Conservation (phyloP, 2,113 vertebrate genomes). For the Steatornis caripensis region DNA sequence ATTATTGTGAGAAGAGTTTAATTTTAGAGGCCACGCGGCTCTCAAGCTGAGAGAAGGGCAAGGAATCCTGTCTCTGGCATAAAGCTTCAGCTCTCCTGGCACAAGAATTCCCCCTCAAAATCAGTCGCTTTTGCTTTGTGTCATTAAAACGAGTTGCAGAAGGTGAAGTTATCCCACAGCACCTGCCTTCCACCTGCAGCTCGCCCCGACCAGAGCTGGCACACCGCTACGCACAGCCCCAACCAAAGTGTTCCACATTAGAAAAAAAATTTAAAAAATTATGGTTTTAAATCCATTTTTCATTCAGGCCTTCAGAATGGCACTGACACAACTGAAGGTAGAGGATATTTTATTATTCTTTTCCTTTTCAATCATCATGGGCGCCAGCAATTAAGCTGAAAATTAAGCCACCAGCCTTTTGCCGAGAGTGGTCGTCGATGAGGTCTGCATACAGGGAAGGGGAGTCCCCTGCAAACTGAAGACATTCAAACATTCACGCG, state of each 20-base stretch:
- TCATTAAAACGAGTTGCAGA: accelerated
- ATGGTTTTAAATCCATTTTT: neutral
- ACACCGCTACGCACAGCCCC: neutral
- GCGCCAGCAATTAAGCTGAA: neutral
- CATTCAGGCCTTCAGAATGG: neutral
- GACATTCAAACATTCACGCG: neutral
- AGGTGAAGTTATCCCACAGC: no score
- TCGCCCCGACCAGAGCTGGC: accelerated
- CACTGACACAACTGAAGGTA: neutral
- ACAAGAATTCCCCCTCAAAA: neutral
- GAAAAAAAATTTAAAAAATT: accelerated
- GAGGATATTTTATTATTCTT: neutral
- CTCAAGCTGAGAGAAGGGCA: neutral
- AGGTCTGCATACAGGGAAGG: neutral
- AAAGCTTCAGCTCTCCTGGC: neutral
- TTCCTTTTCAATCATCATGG: neutral
- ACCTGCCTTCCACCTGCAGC: no score
- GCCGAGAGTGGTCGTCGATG: accelerated
- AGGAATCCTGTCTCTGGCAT: neutral
- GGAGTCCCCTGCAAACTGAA: accelerated
- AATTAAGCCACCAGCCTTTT: neutral
- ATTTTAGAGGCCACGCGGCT: neutral
- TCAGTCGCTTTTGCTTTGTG: accelerated
- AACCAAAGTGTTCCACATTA: neutral
- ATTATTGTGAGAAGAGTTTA: neutral